These are phyloP conservation scores for Eciton burchellii DNA, from an alignment of 1,140 invertebrate species.

Conservation along the genomic window DNA sequence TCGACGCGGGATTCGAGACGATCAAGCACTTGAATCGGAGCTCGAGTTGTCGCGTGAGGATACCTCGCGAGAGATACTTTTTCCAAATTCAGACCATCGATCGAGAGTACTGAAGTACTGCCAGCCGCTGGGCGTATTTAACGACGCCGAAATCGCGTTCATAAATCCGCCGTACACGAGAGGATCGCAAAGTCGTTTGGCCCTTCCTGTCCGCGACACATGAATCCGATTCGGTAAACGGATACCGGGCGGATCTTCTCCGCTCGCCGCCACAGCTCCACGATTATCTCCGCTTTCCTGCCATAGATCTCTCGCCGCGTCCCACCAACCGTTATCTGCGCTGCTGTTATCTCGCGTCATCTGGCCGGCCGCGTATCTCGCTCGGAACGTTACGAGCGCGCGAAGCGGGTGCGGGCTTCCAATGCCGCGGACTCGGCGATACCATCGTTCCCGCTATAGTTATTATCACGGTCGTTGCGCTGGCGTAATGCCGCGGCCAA, in stretches of 20 bases:
- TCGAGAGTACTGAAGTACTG: too few species aligned
- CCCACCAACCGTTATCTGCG: slow-evolving; percentile 61
- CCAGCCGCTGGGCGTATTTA: slow-evolving; percentile 11
- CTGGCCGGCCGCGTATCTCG: slow-evolving; percentile 34
- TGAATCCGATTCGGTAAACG: slow-evolving; percentile 55
- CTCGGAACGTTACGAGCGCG: slow-evolving; percentile 61
- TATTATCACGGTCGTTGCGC: slow-evolving; percentile 62
- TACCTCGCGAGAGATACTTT: slow-evolving; percentile 1
- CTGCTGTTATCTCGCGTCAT: slow-evolving; percentile 66
- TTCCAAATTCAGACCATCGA: background rate
- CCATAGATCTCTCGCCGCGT: slow-evolving; percentile 56
- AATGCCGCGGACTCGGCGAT: slow-evolving; percentile 40
- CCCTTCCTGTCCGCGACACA: slow-evolving; percentile 9
- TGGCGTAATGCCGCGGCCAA: slow-evolving; percentile 21
- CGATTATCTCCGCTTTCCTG: slow-evolving; percentile 65
- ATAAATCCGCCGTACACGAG: slow-evolving; percentile 25
- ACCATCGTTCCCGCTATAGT: slow-evolving; percentile 60
- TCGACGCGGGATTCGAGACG: background rate
- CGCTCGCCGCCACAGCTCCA: slow-evolving; percentile 31
- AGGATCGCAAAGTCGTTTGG: slow-evolving; percentile 27
- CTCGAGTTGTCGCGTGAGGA: background rate
- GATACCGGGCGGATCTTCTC: slow-evolving; percentile 42
- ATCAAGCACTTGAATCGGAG: background rate
- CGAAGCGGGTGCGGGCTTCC: slow-evolving; percentile 28
- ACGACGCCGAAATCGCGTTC: slow-evolving; percentile 28